Percentiles rank a stretch among this genome's conserved stretches.
Evolutionary conservation across 2,888 invertebrate genomes (phyloP).

Genomic region (Cyclophora albipunctata): DNA sequence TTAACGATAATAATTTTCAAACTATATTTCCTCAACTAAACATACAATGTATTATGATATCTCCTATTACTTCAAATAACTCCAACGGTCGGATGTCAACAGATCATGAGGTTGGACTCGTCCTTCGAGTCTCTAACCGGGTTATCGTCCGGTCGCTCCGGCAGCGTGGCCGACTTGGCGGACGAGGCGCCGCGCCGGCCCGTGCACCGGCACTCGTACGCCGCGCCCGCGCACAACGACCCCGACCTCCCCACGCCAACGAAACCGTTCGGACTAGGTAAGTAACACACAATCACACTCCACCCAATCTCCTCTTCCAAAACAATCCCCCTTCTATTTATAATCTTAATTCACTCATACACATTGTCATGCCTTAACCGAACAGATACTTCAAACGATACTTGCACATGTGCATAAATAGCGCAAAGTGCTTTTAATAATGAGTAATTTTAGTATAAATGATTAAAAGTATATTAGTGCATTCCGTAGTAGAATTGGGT

Average conservation of each 20-base stretch:
- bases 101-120: conserved; percentile 88
- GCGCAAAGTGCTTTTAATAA: conserved; percentile 15
- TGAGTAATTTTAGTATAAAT: conserved; percentile 12
- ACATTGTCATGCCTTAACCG: conserved; percentile 39
- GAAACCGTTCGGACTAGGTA: conserved; percentile 90
- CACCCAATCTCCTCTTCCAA: conserved; percentile 11
- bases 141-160: conserved; percentile 81
- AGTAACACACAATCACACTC: conserved; percentile 33
- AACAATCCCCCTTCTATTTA: conserved; percentile 20
- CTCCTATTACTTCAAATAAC: no score
- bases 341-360: conserved; percentile 24
- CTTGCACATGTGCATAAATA: conserved; percentile 35
- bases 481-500: conserved; percentile 40
- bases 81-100: conserved; percentile 11
- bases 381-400: conserved; percentile 14
- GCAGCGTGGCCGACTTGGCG: conserved; percentile 88
- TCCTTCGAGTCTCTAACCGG: conserved; percentile 85
- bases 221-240: conserved; percentile 67
- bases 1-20: no score
- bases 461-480: conserved; percentile 36
- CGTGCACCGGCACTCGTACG: conserved; percentile 72
- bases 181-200: conserved; percentile 73
- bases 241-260: conserved; percentile 76
- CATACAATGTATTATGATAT: no score
- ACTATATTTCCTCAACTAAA: no score